These are phyloP conservation scores for Pteruthius melanotis DNA, from an alignment of 2,113 vertebrate genomes.

Conservation along the genomic window DNA sequence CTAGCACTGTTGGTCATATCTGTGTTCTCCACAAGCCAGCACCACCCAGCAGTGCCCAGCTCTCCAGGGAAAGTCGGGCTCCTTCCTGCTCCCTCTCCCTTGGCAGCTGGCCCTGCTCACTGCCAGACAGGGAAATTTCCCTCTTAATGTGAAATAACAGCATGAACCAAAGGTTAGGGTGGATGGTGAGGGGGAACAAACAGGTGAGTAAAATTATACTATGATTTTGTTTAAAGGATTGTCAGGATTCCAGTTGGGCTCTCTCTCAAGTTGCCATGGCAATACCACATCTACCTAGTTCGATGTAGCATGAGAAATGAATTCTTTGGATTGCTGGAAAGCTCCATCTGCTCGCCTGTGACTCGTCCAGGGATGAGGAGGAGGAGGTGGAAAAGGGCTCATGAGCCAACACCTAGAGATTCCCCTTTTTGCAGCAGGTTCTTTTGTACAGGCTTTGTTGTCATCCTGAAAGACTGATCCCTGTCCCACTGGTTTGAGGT, in stretches of 20 bases:
- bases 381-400: neutral
- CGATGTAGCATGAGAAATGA: neutral
- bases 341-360: slow-evolving; percentile 16
- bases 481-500: neutral
- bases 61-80: neutral
- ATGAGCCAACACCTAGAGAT: neutral
- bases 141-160: neutral
- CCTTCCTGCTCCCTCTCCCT: neutral
- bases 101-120: neutral
- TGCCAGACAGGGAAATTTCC: no score
- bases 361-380: neutral
- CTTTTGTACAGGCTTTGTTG: neutral
- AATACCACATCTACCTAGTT: slow-evolving; percentile 19
- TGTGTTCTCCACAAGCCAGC: neutral
- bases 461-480: neutral
- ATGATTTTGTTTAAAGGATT: neutral
- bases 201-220: neutral
- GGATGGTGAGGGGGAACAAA: neutral
- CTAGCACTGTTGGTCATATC: neutral
- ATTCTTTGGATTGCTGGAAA: slow-evolving; percentile 9
- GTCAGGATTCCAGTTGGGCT: neutral
- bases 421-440: neutral
- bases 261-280: slow-evolving; percentile 4
- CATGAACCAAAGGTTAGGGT: neutral
- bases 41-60: neutral